phyloP scores from a whole-genome alignment of 2,113 vertebrate species.

The Rhynchopsitta pachyrhyncha region DNA sequence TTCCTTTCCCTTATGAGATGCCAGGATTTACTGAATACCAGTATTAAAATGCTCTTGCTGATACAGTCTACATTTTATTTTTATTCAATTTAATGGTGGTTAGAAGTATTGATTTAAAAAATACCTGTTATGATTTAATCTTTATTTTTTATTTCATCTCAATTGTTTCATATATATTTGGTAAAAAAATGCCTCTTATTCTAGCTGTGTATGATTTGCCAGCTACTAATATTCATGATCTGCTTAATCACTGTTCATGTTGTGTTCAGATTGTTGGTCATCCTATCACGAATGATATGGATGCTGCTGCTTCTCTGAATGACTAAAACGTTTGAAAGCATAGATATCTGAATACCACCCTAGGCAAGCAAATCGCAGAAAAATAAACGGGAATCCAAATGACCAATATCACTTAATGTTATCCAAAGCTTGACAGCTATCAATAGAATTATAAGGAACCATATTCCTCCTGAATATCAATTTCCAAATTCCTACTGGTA shows the following conservation, averaged over 20 bases:
- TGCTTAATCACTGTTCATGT: neutral
- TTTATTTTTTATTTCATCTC: neutral
- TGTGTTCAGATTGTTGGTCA: neutral
- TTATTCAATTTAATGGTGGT: neutral
- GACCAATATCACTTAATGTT: neutral
- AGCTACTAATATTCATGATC: neutral
- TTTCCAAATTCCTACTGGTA: neutral
- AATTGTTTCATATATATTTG: neutral
- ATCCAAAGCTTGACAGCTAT: neutral
- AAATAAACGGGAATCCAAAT: neutral
- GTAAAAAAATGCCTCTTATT: neutral
- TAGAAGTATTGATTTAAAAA: neutral
- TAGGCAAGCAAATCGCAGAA: neutral
- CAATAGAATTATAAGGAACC: neutral
- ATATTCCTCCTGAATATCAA: neutral
- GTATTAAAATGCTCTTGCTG: neutral
- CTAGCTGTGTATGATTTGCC: neutral
- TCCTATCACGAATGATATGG: neutral
- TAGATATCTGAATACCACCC: neutral
- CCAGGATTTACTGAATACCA: neutral
- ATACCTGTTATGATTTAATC: neutral
- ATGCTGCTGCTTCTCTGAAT: neutral
- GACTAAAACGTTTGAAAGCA: neutral
- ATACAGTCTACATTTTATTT: neutral
- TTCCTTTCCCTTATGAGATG: neutral